These are phyloP conservation scores for Metacarcinus magister DNA, from an alignment of 2,888 invertebrate genomes.

Conservation along the genomic window DNA sequence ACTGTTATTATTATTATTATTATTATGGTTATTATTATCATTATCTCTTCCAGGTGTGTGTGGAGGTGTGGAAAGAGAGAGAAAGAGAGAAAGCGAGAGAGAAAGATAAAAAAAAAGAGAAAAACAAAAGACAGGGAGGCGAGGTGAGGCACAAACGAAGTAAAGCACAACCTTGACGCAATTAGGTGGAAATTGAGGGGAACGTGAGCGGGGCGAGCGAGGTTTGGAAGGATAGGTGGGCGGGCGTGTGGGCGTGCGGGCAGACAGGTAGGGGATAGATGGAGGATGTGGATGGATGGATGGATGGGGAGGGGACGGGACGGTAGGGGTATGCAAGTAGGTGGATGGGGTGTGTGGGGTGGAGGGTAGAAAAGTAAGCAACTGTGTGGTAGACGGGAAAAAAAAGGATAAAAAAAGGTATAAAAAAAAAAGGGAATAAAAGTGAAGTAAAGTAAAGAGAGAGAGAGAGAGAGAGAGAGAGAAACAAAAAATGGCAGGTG, in stretches of 20 bases:
- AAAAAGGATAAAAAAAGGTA: no score
- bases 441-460: no score
- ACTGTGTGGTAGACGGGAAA: no score
- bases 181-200: background rate
- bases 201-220: background rate
- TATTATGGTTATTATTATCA: no score
- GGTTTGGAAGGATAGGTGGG: background rate
- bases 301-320: background rate
- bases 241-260: background rate
- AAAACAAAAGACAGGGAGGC: background rate
- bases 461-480: no score
- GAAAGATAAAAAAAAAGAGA: background rate
- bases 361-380: no score
- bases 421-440: no score
- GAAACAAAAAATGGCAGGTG: no score
- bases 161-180: slow-evolving; percentile 9
- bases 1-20: no score
- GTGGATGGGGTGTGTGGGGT: background rate
- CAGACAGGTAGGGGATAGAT: background rate
- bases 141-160: background rate
- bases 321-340: background rate
- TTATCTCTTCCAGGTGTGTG: no score
- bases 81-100: background rate
- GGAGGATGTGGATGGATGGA: background rate
- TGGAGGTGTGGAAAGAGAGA: background rate